A percentile compares a stretch with the other conserved stretches of the same genome.
phyloP scores from a whole-genome alignment of 2,888 invertebrate genomes.

The Cryptocheilus praepositus region DNA sequence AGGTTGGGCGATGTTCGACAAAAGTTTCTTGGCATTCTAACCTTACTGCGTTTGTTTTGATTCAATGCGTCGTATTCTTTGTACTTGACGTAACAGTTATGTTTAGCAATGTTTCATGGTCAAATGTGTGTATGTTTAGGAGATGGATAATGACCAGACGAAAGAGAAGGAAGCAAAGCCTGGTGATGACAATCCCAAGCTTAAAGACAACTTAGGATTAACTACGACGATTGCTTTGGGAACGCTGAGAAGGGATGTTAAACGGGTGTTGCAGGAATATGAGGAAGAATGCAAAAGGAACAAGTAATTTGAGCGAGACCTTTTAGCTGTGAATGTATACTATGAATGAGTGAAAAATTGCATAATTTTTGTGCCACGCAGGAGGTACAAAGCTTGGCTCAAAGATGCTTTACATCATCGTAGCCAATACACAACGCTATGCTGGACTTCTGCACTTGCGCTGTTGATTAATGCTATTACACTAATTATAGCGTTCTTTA shows the following conservation, averaged over 20 bases:
- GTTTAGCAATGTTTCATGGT: background rate
- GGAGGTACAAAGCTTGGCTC: constrained; percentile 76
- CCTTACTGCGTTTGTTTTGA: constrained; percentile 3
- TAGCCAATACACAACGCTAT: constrained; percentile 81
- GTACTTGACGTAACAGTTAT: background rate
- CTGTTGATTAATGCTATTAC: constrained; percentile 77
- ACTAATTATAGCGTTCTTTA: constrained; percentile 75
- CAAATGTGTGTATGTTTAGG: background rate
- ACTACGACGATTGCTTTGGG: constrained; percentile 82
- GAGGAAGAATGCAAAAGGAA: constrained; percentile 78
- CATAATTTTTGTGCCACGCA: constrained; percentile 57
- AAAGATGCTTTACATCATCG: constrained; percentile 77
- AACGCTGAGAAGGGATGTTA: constrained; percentile 83
- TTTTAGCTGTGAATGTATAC: constrained; percentile 27
- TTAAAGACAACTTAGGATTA: constrained; percentile 75
- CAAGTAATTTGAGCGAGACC: constrained; percentile 72
- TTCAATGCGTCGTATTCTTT: background rate
- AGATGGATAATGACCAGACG: background rate
- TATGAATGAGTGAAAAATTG: background rate
- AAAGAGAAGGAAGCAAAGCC: too few species aligned
- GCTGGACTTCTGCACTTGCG: constrained; percentile 80
- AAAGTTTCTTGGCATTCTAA: background rate
- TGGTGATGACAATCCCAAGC: constrained; percentile 44
- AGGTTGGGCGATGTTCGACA: too few species aligned
- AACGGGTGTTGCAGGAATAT: constrained; percentile 80